A percentile compares a stretch with the other conserved stretches of the same genome.
These are phyloP conservation scores for Toxonevra muliebris DNA, from an alignment of 2,888 invertebrate species.

Conservation along the genomic window DNA sequence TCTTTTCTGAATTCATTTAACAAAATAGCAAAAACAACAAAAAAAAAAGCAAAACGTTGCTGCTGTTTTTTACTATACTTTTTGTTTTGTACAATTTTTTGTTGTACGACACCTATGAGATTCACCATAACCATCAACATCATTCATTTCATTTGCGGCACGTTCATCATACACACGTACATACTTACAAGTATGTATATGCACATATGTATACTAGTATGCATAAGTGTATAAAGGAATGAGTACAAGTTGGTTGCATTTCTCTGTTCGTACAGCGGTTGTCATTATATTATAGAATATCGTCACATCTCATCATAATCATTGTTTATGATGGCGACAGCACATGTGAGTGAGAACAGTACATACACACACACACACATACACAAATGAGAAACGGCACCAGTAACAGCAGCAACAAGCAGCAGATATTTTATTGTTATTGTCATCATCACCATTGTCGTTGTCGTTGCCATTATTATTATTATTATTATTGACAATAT, in stretches of 20 bases:
- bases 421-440: conserved; percentile 4
- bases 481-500: too few relatives aligned
- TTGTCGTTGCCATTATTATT: background rate
- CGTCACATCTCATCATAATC: conserved; percentile 7
- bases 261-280: too few relatives aligned
- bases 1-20: conserved; percentile 20
- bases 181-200: too few relatives aligned
- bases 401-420: conserved; percentile 3
- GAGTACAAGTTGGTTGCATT: too few relatives aligned
- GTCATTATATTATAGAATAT: background rate
- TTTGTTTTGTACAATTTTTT: too few relatives aligned
- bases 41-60: background rate
- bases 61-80: too few relatives aligned
- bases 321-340: background rate
- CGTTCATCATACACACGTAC: too few relatives aligned
- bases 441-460: background rate
- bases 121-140: too few relatives aligned
- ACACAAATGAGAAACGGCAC: conserved; percentile 13
- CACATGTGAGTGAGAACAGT: background rate
- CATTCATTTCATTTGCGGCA: too few relatives aligned
- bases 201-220: too few relatives aligned
- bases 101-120: too few relatives aligned
- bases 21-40: conserved; percentile 9
- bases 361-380: background rate
- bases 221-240: too few relatives aligned